phyloP scores from a whole-genome alignment of 2,113 vertebrate genomes.

The Nicator chloris region DNA sequence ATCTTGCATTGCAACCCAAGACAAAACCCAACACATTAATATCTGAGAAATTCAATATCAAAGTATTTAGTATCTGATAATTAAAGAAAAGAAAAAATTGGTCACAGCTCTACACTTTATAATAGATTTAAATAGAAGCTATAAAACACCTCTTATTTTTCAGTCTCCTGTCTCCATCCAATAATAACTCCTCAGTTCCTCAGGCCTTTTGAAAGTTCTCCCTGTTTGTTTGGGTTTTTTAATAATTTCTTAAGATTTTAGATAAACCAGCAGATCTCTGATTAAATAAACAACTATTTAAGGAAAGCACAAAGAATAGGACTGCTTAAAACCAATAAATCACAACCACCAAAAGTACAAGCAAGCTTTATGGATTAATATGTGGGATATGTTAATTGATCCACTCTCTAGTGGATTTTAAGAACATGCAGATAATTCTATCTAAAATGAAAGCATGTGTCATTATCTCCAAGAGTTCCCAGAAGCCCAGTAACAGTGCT shows the following conservation, averaged over 20 bases:
- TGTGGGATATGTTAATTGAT: slow-evolving; percentile 36
- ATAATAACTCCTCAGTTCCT: background rate
- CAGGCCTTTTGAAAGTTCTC: background rate
- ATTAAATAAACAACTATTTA: slow-evolving; percentile 9
- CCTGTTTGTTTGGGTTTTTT: background rate
- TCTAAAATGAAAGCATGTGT: slow-evolving; percentile 41
- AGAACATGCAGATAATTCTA: slow-evolving; percentile 40
- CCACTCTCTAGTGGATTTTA: slow-evolving; percentile 25
- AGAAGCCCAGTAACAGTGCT: background rate
- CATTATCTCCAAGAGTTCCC: slow-evolving; percentile 53
- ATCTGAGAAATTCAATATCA: background rate
- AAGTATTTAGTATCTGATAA: background rate
- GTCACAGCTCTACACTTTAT: background rate
- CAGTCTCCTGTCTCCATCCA: background rate
- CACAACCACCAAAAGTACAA: background rate
- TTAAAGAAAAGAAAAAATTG: background rate
- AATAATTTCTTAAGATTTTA: background rate
- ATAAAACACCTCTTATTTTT: background rate
- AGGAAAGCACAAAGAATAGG: background rate
- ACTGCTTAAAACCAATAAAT: background rate
- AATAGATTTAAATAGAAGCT: background rate
- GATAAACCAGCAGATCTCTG: background rate
- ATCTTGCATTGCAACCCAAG: no score
- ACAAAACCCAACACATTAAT: background rate
- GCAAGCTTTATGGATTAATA: background rate